phyloP scores from a whole-genome alignment of 1,140 invertebrate species.

The Drosophila willistoni region DNA sequence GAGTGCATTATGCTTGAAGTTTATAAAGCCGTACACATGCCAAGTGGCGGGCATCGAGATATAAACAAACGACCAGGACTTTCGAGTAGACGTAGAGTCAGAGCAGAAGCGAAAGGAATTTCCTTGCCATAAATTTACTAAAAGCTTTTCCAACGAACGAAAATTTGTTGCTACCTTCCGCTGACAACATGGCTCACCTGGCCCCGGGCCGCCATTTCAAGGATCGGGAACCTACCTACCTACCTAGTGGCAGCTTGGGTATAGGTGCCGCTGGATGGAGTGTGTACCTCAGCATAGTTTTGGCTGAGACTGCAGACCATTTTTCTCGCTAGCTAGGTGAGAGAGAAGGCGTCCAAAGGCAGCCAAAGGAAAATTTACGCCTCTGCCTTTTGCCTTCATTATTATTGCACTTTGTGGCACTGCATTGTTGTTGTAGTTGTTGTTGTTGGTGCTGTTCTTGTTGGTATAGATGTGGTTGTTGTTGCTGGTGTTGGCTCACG shows the following conservation, averaged over 20 bases:
- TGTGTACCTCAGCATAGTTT: conserved; percentile 41
- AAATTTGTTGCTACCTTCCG: conserved; percentile 80
- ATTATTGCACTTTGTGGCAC: conserved; percentile 73
- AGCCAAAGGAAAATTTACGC: conserved; percentile 80
- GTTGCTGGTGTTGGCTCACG: conserved; percentile 33
- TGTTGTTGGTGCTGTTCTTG: conserved; percentile 20
- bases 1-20: conserved; percentile 60
- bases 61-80: conserved; percentile 69
- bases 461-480: conserved; percentile 16
- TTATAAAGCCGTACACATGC: conserved; percentile 55
- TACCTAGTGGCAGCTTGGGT: no score
- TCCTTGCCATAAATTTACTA: conserved; percentile 80
- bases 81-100: conserved; percentile 21
- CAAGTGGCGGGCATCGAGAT: conserved; percentile 48
- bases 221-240: not conserved
- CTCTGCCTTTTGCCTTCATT: conserved; percentile 74
- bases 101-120: conserved; percentile 64
- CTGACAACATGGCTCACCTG: conserved; percentile 78
- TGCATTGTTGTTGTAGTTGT: conserved; percentile 39
- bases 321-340: conserved; percentile 39
- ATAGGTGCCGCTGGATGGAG: not conserved
- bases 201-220: conserved; percentile 3
- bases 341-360: conserved; percentile 8
- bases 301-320: conserved; percentile 43
- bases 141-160: conserved; percentile 79